phyloP scores from a whole-genome alignment of 2,113 vertebrate species.

The Martes martes region DNA sequence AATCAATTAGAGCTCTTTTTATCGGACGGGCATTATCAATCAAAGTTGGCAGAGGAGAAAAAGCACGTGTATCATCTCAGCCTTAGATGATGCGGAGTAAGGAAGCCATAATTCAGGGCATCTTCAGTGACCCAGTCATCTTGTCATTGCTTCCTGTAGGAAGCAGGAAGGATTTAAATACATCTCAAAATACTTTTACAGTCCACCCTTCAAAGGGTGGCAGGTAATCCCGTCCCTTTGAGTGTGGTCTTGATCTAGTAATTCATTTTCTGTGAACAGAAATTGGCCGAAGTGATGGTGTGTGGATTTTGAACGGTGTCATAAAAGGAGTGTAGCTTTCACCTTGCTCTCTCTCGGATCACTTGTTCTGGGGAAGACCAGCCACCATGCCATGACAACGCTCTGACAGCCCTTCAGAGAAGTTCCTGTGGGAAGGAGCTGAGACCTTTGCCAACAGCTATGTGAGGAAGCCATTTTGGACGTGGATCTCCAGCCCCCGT shows the following conservation, averaged over 20 bases:
- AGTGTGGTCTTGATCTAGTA: neutral
- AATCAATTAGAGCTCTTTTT: neutral
- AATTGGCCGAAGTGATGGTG: neutral
- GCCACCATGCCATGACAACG: neutral
- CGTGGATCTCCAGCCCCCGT: neutral
- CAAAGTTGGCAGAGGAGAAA: neutral
- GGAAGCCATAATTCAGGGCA: neutral
- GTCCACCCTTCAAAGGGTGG: neutral
- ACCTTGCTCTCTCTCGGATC: neutral
- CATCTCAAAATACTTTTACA: neutral
- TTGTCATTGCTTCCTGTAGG: neutral
- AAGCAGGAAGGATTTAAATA: neutral
- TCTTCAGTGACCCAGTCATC: neutral
- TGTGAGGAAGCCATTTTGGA: neutral
- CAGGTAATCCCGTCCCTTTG: neutral
- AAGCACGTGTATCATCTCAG: neutral
- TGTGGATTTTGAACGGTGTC: neutral
- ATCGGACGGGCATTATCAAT: neutral
- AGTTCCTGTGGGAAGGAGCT: neutral
- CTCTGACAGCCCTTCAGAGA: neutral
- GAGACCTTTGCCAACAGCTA: neutral
- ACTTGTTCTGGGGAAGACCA: neutral
- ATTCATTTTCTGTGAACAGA: neutral
- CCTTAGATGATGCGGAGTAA: neutral
- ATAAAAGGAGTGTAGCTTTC: neutral